Evolutionary conservation across 2,888 invertebrate species (phyloP).

Genomic region (Parasteatoda lunata): DNA sequence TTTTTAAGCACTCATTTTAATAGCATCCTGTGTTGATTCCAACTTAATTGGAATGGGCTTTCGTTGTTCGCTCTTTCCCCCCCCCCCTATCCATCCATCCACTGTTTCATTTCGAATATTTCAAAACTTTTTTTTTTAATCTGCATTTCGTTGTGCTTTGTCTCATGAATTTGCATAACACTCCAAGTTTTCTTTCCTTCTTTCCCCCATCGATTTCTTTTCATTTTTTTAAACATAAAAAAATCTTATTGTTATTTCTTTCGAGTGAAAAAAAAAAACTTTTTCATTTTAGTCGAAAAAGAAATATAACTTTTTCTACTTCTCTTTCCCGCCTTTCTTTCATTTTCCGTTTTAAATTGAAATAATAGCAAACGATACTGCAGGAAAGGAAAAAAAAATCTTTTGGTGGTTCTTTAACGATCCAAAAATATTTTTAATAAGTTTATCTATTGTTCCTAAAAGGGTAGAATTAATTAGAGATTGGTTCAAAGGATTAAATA

Average conservation of each 20-base stretch:
- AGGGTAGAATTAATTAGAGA: conserved; percentile 53
- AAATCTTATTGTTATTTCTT: conserved; percentile 5
- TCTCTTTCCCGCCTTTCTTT: not conserved
- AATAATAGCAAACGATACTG: conserved; percentile 16
- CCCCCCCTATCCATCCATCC: not conserved
- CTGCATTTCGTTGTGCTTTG: conserved; percentile 47
- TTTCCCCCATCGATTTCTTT: conserved; percentile 5
- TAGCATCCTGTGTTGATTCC: conserved; percentile 56
- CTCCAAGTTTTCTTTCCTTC: conserved; percentile 16
- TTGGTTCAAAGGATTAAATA: conserved; percentile 45
- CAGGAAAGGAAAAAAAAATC: not conserved
- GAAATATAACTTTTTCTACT: conserved; percentile 33
- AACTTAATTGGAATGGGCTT: conserved; percentile 55
- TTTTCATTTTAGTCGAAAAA: conserved; percentile 25
- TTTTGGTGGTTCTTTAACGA: not conserved
- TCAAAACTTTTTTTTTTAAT: conserved; percentile 38
- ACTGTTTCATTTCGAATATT: conserved; percentile 17
- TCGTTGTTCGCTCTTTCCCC: conserved; percentile 30
- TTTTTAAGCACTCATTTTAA: conserved; percentile 30
- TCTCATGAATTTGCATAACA: conserved; percentile 57
- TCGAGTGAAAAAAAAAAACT: conserved; percentile 4
- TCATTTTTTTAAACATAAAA: not conserved
- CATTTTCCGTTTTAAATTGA: conserved; percentile 34
- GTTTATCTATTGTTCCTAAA: conserved; percentile 47
- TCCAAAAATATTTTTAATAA: conserved; percentile 44